Percentiles rank a stretch among this genome's conserved stretches.
These are phyloP conservation scores for Chloropsis cyanopogon DNA, from an alignment of 2,113 vertebrate species.

Conservation along the genomic window DNA sequence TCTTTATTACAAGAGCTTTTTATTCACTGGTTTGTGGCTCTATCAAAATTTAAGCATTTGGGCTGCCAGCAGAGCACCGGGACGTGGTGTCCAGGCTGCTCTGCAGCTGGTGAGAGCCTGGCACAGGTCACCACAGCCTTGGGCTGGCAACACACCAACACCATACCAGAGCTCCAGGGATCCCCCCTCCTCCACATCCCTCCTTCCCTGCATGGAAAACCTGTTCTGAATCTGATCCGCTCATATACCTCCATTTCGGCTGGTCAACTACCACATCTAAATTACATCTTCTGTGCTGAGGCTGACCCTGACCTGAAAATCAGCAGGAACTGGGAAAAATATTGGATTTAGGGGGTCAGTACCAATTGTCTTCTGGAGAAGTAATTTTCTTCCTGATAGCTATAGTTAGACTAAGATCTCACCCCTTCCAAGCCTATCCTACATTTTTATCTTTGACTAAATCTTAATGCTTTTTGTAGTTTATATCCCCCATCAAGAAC, in stretches of 20 bases:
- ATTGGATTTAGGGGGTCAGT: not conserved
- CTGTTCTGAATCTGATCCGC: not conserved
- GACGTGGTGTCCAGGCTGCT: rapidly evolving
- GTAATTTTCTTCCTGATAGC: not conserved
- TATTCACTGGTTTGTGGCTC: not conserved
- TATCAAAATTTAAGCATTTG: not conserved
- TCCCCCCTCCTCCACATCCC: not conserved
- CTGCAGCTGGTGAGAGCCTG: not conserved
- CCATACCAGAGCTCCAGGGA: rapidly evolving
- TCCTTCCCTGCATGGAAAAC: not conserved
- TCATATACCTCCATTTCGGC: rapidly evolving
- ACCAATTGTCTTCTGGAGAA: not conserved
- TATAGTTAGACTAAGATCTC: not conserved
- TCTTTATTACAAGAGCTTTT: not conserved
- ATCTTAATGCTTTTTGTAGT: not conserved
- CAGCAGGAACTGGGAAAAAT: not conserved
- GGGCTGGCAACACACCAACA: not conserved
- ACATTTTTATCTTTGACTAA: not conserved
- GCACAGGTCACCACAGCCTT: not conserved
- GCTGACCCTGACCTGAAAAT: not conserved
- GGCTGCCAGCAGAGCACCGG: not conserved
- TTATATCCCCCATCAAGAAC: not conserved
- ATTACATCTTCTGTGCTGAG: not conserved
- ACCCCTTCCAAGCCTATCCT: not conserved
- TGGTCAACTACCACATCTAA: not conserved